Conservation (phyloP, 2,888 invertebrate species). For the Blastobasis lacticolella region DNA sequence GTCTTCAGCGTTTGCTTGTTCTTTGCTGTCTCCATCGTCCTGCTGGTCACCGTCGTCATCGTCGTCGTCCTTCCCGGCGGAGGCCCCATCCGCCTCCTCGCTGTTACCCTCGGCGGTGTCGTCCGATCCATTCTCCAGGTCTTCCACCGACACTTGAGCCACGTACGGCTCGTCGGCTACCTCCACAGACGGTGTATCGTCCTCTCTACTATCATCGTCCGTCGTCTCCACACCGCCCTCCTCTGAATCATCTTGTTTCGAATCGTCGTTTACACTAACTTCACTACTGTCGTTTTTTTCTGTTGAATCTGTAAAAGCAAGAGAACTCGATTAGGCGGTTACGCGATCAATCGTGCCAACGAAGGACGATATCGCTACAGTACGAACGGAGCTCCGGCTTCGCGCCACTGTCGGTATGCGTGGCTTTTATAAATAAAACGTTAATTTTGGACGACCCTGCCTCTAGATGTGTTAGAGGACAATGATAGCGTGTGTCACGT, state of each 20-base stretch:
- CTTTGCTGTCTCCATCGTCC: slow-evolving; percentile 28
- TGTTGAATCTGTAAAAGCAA: slow-evolving; percentile 49
- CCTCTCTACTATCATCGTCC: slow-evolving; percentile 38
- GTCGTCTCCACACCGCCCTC: slow-evolving; percentile 49
- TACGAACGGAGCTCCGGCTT: neutral
- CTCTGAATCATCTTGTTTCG: slow-evolving; percentile 54
- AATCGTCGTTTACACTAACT: slow-evolving; percentile 58
- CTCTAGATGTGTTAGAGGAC: slow-evolving; percentile 30
- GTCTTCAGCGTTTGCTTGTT: slow-evolving; percentile 64
- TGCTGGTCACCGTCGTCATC: slow-evolving; percentile 40
- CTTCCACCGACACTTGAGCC: slow-evolving; percentile 63
- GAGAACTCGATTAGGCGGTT: neutral
- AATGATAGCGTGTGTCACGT: slow-evolving; percentile 22
- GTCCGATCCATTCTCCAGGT: slow-evolving; percentile 41
- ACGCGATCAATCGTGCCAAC: too few relatives aligned
- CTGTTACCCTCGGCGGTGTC: slow-evolving; percentile 40
- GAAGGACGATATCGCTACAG: too few relatives aligned
- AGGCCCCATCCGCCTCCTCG: slow-evolving; percentile 37
- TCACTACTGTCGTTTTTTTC: slow-evolving; percentile 71
- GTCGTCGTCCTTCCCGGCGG: slow-evolving; percentile 33
- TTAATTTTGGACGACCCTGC: slow-evolving; percentile 36
- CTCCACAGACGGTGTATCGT: slow-evolving; percentile 54
- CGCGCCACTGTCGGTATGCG: slow-evolving; percentile 13
- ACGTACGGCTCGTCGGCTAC: slow-evolving; percentile 67
- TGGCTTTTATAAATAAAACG: slow-evolving; percentile 29